A percentile compares a stretch with the other conserved stretches of the same genome.
phyloP scores from a whole-genome alignment of 2,797 vertebrate species.

The Hoplostethus atlanticus region DNA sequence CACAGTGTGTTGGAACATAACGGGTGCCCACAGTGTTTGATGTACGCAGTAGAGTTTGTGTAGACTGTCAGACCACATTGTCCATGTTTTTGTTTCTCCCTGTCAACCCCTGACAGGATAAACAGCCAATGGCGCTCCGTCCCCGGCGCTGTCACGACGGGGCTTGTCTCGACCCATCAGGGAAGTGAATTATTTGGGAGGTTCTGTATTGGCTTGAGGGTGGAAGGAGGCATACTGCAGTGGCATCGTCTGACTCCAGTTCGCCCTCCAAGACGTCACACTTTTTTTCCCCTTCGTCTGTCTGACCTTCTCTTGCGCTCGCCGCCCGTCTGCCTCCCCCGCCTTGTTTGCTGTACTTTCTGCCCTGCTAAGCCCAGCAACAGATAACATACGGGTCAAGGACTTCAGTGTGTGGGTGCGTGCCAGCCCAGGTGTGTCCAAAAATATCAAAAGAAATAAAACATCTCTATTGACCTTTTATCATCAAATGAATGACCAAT shows the following conservation, averaged over 20 bases:
- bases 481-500: neutral
- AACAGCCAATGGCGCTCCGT: slow-evolving; percentile 53
- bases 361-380: slow-evolving; percentile 48
- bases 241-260: slow-evolving; percentile 30
- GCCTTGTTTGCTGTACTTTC: slow-evolving; percentile 41
- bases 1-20: neutral
- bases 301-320: slow-evolving; percentile 60
- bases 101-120: slow-evolving; percentile 51
- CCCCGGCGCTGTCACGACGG: slow-evolving; percentile 21
- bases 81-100: slow-evolving; percentile 43
- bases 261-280: slow-evolving; percentile 47
- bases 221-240: slow-evolving; percentile 4
- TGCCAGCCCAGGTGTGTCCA: too few species aligned
- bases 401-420: slow-evolving; percentile 12
- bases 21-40: neutral
- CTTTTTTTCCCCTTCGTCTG: slow-evolving; percentile 22
- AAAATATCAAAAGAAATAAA: too few species aligned
- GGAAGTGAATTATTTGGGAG: slow-evolving; percentile 19
- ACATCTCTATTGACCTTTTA: neutral
- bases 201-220: slow-evolving; percentile 47
- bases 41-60: slow-evolving; percentile 10
- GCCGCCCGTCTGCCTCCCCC: slow-evolving; percentile 42
- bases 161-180: slow-evolving; percentile 60
- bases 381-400: slow-evolving; percentile 35
- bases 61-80: slow-evolving; percentile 39